Evolutionary conservation across 2,113 vertebrate genomes (phyloP), one percentile per base, ranked within the genome.

Genomic region (Tetrax tetrax): DNA sequence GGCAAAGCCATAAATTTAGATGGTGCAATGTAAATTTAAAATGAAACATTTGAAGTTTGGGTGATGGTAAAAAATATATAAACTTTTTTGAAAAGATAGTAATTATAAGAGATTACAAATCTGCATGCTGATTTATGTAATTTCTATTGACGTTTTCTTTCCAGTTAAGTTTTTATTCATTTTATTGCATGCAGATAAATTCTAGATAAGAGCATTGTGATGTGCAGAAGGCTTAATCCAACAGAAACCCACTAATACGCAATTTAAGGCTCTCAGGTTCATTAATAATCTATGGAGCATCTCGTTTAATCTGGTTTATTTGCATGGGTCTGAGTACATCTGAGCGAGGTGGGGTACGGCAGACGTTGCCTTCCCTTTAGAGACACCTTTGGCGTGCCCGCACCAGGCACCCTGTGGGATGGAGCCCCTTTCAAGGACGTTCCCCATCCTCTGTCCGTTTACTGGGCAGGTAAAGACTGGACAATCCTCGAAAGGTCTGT

Each of bases 111-210:
- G n/a, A 89, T 53, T 76, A 78, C 38, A 89, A 91, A 81, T 47
- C 59, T 54, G 31, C 41, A 51, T 41, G 37, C 51, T 78, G 54
- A 72, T 65, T 85, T 75, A 56, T 82, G 86, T 69, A 71, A 41
- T 74, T 91, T 66, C 85, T 50, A 59, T 50, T 84, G 82, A 85
- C 4, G 7, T 86, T 90, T 92, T 63, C 88, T 65, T 69, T 79
- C 80, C 89, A 70, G 93, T 72, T 94, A 53, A 57, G 65, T n/a
- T 94, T 93, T 87, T 84, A 78, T 48, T 71, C 45, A 51, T 88
- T 93, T 91, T 75, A 56, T 77, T 78, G 64, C 38, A 82, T 10
- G 56, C 93, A 85, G 88, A 92, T 85, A 70, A 95, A 93, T 75
- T 82, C 86, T n/a, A 93, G 70, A 59, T 77, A 72, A 87, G 59